Conservation (phyloP, 2,888 invertebrate genomes). For the Lithophane leautieri region DNA sequence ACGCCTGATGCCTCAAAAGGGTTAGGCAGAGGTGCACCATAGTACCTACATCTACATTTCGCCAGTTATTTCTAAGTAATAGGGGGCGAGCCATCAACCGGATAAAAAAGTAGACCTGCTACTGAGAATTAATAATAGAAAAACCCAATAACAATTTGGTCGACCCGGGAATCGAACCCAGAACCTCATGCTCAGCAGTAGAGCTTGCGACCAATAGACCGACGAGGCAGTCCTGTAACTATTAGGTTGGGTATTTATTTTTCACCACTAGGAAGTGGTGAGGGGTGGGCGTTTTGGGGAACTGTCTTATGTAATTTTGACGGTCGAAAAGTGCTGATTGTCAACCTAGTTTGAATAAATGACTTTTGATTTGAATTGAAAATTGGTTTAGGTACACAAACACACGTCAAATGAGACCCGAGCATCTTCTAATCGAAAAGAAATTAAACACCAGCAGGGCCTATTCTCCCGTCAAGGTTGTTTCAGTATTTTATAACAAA, state of each 20-base stretch:
- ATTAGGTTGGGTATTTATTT: no score
- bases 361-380: background rate
- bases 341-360: no score
- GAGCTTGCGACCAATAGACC: background rate
- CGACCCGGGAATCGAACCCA: background rate
- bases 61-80: background rate
- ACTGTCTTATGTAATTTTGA: no score
- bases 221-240: background rate
- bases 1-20: background rate
- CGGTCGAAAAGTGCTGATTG: no score
- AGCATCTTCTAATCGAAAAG: background rate
- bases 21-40: background rate
- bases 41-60: background rate
- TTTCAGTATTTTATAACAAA: slow-evolving; percentile 60
- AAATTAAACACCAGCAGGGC: slow-evolving; percentile 11
- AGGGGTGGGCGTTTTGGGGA: no score
- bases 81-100: background rate
- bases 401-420: background rate
- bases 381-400: background rate
- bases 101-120: background rate
- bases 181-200: background rate
- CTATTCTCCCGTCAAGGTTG: slow-evolving; percentile 51
- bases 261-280: no score
- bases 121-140: background rate
- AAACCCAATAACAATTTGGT: background rate